Evolutionary conservation across 1,140 invertebrate species (phyloP), one percentile per base, ranked within the genome.

Genomic region (Euglossa dilemma): DNA sequence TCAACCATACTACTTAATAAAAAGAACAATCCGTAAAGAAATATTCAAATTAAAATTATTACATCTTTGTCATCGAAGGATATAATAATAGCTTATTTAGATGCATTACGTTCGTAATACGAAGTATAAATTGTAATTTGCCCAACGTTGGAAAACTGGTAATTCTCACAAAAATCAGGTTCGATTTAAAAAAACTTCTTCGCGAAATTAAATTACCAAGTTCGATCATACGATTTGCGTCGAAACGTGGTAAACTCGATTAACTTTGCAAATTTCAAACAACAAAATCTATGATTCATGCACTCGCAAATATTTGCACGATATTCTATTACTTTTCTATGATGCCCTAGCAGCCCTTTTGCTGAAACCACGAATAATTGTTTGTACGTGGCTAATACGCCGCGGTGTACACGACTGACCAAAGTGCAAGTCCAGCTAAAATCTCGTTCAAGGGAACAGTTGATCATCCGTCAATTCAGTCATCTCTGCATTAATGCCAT

Each of bases 241-340:
- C 12, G 50, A 63, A 64, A 64, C 23, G 50, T 28, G 23, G 12
- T 7, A 47, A 80, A 80, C 74, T 66, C 50, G 56, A 80, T 80
- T 80, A 80, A 52, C 20, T 52, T 59, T 43, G 25, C 28, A 63
- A 80, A 80, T 74, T 64, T 80, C 23, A 43, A 43, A 18, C 5
- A 47, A 23, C 28, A 18, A 47, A 56, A 50, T 73, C 74, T n/a
- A 74, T 66, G 71, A 80, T 64, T 80, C 79, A 61, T 73, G n/a
- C 3, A 45, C 18, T 12, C 20, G n/a, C 79, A 74, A 80, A 80
- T 64, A 80, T 80, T 80, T 80, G 79, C 79, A 47, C 59, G 70
- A 61, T 64, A 64, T 80, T 74, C 79, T 80, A 64, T 80, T 80
- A 80, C 70, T 74, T 74, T 80, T 64, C 28, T 36, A 11, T 50